Base-by-base conservation (phyloP, 2,888 invertebrate species). In the Ferdinandea cuprea region DNA sequence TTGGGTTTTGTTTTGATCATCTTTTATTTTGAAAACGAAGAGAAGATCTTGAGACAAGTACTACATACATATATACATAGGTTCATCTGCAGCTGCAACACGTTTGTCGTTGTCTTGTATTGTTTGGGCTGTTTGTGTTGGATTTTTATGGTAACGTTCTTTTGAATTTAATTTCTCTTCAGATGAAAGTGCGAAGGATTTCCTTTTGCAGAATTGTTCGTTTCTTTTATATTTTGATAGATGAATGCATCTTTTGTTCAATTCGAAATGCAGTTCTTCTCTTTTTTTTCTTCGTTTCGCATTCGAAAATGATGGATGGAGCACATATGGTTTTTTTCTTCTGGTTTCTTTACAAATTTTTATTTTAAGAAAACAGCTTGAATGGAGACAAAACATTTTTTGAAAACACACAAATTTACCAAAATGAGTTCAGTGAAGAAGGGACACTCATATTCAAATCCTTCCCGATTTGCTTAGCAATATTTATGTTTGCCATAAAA, bases 221-320 rank as follows among this genome's bases (percentile, higher is more conserved):
- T 42, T 37, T 50, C 44, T 69, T 44, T 56, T 56, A 54, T 52
- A 54, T 52, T 68, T 68, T 66, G 25, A 68, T 66, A 78, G 68
- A 83, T 83, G 83, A 83, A 83, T 83, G 72, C 78, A 73, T 83
- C 83, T 78, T 83, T 83, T 83, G 83, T 83, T 78, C 61, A 42
- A 66, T 65, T 72, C 37, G 40, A 73, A 44, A 63, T 83, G 72
- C 73, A 81, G 30, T 74, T 74, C 46, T 74, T 74, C 52, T 40
- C 32, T 50, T 8, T 35, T n/a, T 28, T 5, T n/a, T 25, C n/a
- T 32, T 40, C 40, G 46, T 46, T 76, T 71, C 59, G 71, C 77
- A 61, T 46, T 42, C 42, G 37, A 69, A 19, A 44, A 21, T 17
- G 44, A 44, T 21, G 44, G 61, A 73, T 68, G 72, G 35, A 61